Conservation (phyloP, 2,113 vertebrate genomes). For the Ceratotherium simum region DNA sequence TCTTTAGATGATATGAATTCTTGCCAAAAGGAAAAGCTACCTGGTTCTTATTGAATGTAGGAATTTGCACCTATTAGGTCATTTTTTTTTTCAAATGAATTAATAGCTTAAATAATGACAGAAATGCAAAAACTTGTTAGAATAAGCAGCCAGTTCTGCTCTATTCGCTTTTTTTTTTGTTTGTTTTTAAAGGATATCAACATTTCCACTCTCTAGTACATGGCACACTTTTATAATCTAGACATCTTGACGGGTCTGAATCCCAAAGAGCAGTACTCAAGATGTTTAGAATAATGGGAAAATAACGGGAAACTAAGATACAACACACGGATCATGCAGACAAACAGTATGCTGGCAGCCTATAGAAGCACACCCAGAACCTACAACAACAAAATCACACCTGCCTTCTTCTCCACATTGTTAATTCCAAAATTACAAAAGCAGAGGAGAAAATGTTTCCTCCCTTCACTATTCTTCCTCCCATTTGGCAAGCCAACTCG, state of each 20-base stretch:
- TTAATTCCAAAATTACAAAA: slow-evolving; percentile 19
- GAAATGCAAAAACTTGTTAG: slow-evolving; percentile 39
- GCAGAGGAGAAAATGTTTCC: background rate
- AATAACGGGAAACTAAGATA: background rate
- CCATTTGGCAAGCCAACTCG: background rate
- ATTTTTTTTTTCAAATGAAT: slow-evolving; percentile 37
- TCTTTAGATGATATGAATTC: slow-evolving; percentile 55
- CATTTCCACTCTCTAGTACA: background rate
- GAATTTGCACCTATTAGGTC: background rate
- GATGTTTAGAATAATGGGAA: background rate
- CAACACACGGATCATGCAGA: background rate
- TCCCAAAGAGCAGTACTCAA: slow-evolving; percentile 8
- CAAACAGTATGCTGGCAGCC: background rate
- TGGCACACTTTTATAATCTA: slow-evolving; percentile 56
- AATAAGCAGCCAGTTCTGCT: slow-evolving; percentile 35
- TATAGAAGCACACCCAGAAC: background rate
- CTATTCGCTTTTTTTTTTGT: background rate
- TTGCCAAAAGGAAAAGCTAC: slow-evolving; percentile 35
- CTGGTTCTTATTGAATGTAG: background rate
- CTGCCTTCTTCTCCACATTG: background rate
- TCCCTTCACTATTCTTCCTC: background rate
- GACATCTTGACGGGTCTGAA: slow-evolving; percentile 14
- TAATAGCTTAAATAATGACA: background rate
- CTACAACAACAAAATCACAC: slow-evolving; percentile 3
- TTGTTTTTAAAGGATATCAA: slow-evolving; percentile 10